Evolutionary conservation across 2,888 invertebrate genomes (phyloP).

Genomic region (Dynastes grantii): DNA sequence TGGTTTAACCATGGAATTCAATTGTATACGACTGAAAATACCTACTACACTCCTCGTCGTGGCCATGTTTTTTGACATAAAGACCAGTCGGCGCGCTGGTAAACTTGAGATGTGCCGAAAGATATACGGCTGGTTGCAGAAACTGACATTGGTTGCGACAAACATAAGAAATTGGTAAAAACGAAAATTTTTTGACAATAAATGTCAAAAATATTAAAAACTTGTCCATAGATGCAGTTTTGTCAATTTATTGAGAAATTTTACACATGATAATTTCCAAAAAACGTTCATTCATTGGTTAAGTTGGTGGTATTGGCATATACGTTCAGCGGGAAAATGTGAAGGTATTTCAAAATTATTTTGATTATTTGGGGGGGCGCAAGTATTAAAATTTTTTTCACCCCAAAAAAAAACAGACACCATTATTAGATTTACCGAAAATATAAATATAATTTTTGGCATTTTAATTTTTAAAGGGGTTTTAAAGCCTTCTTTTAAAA

Average conservation of each 20-base stretch:
- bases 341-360: too few species aligned
- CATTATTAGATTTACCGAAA: too few species aligned
- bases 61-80: conserved; percentile 70
- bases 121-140: conserved; percentile 48
- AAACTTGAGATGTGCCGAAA: conserved; percentile 33
- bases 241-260: neutral
- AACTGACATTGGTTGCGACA: conserved; percentile 1
- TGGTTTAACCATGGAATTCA: conserved; percentile 72
- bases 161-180: neutral
- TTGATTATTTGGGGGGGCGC: too few species aligned
- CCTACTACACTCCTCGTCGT: conserved; percentile 76
- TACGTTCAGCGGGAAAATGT: too few species aligned
- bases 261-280: neutral
- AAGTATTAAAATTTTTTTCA: too few species aligned
- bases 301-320: too few species aligned
- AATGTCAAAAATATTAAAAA: conserved; percentile 16
- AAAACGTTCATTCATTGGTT: neutral
- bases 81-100: conserved; percentile 20
- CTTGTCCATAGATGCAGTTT: neutral
- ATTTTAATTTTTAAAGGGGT: too few species aligned
- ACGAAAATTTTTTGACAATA: conserved; percentile 34
- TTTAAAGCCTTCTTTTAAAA: too few species aligned
- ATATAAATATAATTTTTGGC: too few species aligned
- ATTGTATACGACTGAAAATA: conserved; percentile 75
- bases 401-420: too few species aligned